A percentile compares a stretch with the other conserved stretches of the same genome.
Evolutionary conservation across 2,113 vertebrate species (phyloP).

Genomic region (Toxostoma redivivum): DNA sequence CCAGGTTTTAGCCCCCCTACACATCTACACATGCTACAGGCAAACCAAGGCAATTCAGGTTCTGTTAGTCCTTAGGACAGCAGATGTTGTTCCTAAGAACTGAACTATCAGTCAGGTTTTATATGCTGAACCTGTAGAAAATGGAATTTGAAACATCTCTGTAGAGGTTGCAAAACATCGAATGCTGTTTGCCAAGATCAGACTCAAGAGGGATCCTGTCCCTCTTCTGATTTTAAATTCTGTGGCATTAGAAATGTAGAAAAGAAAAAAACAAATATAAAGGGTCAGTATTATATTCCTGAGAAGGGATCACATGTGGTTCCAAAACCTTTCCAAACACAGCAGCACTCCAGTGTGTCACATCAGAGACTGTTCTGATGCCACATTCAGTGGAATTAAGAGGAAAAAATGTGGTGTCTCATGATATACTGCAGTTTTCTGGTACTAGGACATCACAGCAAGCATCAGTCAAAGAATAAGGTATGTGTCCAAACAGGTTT

Average conservation of each 20-base stretch:
- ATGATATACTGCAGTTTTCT: neutral
- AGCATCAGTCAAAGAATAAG: neutral
- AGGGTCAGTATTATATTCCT: neutral
- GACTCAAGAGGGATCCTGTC: neutral
- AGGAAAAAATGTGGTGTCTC: neutral
- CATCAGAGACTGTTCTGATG: neutral
- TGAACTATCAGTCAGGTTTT: neutral
- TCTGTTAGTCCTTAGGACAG: neutral
- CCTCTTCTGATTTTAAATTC: neutral
- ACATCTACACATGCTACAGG: fast-evolving
- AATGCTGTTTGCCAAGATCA: neutral
- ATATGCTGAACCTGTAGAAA: neutral
- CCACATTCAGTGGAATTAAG: neutral
- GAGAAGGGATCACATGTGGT: neutral
- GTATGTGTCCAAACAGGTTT: neutral
- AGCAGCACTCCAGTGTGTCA: neutral
- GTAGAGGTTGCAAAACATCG: neutral
- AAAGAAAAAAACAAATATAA: neutral
- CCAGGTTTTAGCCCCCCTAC: neutral
- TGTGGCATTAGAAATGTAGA: neutral
- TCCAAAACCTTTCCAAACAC: neutral
- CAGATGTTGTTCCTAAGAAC: neutral
- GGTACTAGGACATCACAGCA: neutral
- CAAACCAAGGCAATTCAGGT: neutral
- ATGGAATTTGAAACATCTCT: neutral